Conservation (phyloP, 2,113 vertebrate species). For the Cairina moschata region DNA sequence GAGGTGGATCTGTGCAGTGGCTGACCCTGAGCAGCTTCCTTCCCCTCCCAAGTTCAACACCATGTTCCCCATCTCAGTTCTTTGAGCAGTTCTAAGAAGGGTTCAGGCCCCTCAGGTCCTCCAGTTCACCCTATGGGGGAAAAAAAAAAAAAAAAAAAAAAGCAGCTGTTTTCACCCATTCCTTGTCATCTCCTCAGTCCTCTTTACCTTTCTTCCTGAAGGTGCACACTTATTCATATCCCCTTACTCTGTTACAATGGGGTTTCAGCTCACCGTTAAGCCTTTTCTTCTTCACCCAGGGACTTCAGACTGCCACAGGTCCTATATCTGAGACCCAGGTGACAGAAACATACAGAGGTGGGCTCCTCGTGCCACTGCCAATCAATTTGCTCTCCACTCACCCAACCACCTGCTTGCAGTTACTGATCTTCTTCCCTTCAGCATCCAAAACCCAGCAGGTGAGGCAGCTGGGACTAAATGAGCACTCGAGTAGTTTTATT, state of each 20-base stretch:
- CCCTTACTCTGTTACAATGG: neutral
- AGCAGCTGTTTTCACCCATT: neutral
- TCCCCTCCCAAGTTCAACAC: neutral
- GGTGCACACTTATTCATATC: rapidly evolving
- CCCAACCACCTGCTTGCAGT: rapidly evolving
- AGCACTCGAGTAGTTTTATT: neutral
- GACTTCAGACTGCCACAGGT: neutral
- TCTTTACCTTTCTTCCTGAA: neutral
- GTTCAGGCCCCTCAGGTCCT: neutral
- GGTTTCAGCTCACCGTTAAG: neutral
- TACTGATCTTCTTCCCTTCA: neutral
- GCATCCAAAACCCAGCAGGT: neutral
- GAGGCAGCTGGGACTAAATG: neutral
- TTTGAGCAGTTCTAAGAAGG: neutral
- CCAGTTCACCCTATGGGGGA: neutral
- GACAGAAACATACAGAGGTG: neutral
- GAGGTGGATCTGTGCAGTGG: rapidly evolving
- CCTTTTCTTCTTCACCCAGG: neutral
- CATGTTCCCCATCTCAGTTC: neutral
- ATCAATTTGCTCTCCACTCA: neutral
- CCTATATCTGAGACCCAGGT: neutral
- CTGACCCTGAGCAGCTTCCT: neutral
- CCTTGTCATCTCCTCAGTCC: neutral
- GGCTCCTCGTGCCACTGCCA: neutral
- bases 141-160: no score